Conservation (phyloP, 2,888 invertebrate species). For the Drosophila sordidula region DNA sequence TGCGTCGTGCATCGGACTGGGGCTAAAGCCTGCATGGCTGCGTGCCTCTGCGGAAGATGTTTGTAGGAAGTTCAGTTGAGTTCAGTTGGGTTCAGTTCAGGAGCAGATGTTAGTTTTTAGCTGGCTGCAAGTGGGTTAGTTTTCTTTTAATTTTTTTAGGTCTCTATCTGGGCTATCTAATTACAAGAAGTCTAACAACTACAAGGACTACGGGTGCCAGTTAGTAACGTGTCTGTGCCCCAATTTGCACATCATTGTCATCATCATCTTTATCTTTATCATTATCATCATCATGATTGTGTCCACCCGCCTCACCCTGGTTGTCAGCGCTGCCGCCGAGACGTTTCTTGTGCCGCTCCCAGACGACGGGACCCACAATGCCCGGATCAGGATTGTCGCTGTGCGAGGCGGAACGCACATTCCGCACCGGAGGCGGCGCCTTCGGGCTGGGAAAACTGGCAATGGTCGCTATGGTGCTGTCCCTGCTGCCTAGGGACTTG, state of each 20-base stretch:
- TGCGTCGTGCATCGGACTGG: conserved; percentile 83
- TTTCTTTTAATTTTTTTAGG: conserved; percentile 16
- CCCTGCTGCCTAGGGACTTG: conserved; percentile 59
- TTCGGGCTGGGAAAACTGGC: conserved; percentile 81
- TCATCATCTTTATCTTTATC: conserved; percentile 65
- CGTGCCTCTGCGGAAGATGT: conserved; percentile 75
- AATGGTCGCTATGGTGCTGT: conserved; percentile 73
- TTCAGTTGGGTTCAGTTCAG: conserved; percentile 42
- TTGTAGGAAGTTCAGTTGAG: conserved; percentile 65
- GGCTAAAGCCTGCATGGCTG: conserved; percentile 71
- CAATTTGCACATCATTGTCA: conserved; percentile 69
- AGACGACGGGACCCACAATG: conserved; percentile 92
- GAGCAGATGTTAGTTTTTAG: conserved; percentile 28
- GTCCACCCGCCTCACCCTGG: conserved; percentile 73
- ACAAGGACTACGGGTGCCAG: conserved; percentile 64
- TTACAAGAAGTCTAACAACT: conserved; percentile 39
- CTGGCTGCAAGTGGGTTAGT: conserved; percentile 43
- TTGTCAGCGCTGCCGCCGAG: conserved; percentile 82
- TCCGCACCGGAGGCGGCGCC: conserved; percentile 69
- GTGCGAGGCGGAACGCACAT: conserved; percentile 87
- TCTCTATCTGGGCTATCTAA: conserved; percentile 41
- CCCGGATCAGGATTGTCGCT: conserved; percentile 93
- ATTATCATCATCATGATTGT: conserved; percentile 48
- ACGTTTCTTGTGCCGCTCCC: conserved; percentile 92
- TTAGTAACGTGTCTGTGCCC: conserved; percentile 74